A percentile compares a stretch with the other conserved stretches of the same genome.
Evolutionary conservation across 2,888 invertebrate species (phyloP).

Genomic region (Drosophila aldrichi): DNA sequence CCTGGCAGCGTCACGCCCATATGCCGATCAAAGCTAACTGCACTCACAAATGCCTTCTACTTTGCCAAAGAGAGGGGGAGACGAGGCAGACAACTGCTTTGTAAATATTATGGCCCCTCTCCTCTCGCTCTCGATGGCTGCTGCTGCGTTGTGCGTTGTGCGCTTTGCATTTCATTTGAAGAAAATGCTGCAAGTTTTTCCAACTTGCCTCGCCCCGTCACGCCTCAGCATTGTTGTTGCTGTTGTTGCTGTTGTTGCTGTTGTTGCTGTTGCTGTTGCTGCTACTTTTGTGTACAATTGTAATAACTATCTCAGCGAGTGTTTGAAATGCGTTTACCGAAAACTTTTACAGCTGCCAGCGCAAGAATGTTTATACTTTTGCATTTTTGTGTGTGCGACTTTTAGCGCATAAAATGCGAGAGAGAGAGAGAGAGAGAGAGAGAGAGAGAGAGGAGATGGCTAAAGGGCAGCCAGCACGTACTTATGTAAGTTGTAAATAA

Average conservation of each 20-base stretch:
- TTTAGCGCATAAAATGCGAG: slow-evolving; percentile 46
- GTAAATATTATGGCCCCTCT: slow-evolving; percentile 57
- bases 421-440: neutral
- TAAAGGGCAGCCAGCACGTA: slow-evolving; percentile 41
- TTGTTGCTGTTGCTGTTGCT: slow-evolving; percentile 40
- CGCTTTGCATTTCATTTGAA: slow-evolving; percentile 75
- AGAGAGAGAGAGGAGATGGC: neutral
- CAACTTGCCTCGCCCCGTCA: slow-evolving; percentile 2
- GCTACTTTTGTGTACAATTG: slow-evolving; percentile 67
- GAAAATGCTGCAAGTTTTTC: slow-evolving; percentile 64
- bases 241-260: slow-evolving; percentile 29
- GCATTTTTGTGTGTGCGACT: slow-evolving; percentile 66
- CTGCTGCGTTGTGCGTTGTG: slow-evolving; percentile 21
- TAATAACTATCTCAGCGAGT: slow-evolving; percentile 81
- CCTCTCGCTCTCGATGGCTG: neutral
- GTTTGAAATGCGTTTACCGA: slow-evolving; percentile 80
- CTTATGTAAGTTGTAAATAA: slow-evolving; percentile 61
- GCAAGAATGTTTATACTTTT: slow-evolving; percentile 73
- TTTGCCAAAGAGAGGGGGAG: slow-evolving; percentile 32
- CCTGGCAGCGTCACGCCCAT: slow-evolving; percentile 31
- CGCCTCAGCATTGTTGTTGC: neutral
- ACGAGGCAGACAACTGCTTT: slow-evolving; percentile 52
- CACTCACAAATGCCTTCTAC: slow-evolving; percentile 73
- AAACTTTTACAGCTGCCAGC: slow-evolving; percentile 72
- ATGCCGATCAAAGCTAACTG: slow-evolving; percentile 73